Evolutionary conservation across 2,113 vertebrate genomes (phyloP).

Genomic region (Oncorhynchus clarkii): DNA sequence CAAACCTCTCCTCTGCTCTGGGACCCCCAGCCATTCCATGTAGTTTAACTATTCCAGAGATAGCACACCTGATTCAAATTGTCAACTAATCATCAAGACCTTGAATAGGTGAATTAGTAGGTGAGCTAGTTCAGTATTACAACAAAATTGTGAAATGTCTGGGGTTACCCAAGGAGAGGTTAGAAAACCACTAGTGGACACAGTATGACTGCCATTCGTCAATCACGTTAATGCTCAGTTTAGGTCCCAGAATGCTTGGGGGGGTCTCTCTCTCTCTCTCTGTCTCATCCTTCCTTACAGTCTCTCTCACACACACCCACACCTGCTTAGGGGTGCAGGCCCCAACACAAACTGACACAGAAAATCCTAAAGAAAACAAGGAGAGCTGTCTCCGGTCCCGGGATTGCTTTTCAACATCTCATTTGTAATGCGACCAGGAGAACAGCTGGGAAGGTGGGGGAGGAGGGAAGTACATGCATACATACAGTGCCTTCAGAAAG

Average conservation of each 20-base stretch:
- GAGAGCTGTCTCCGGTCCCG: slow-evolving; percentile 66
- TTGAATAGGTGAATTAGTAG: too few species aligned
- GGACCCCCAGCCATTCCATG: too few species aligned
- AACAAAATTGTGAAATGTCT: background rate
- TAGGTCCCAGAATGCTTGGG: too few species aligned
- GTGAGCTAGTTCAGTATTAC: too few species aligned
- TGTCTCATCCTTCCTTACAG: too few species aligned
- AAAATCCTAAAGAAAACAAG: slow-evolving; percentile 70
- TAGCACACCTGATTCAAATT: too few species aligned
- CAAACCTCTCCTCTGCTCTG: background rate
- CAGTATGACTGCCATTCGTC: slow-evolving; percentile 28
- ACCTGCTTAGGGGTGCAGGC: slow-evolving; percentile 51
- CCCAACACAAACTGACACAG: slow-evolving; percentile 64
- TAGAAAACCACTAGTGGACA: background rate
- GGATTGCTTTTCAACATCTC: slow-evolving; percentile 76
- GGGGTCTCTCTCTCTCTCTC: too few species aligned
- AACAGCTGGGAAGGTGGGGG: slow-evolving; percentile 70
- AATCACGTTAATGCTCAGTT: slow-evolving; percentile 24
- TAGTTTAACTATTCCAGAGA: too few species aligned
- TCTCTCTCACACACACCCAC: slow-evolving; percentile 32
- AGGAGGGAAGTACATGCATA: background rate
- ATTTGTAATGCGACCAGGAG: slow-evolving; percentile 75
- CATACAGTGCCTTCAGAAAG: background rate
- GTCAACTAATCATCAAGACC: too few species aligned
- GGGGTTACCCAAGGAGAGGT: background rate